Base-by-base conservation (phyloP, 2,113 vertebrate genomes). In the Potamarius usumacintae region DNA sequence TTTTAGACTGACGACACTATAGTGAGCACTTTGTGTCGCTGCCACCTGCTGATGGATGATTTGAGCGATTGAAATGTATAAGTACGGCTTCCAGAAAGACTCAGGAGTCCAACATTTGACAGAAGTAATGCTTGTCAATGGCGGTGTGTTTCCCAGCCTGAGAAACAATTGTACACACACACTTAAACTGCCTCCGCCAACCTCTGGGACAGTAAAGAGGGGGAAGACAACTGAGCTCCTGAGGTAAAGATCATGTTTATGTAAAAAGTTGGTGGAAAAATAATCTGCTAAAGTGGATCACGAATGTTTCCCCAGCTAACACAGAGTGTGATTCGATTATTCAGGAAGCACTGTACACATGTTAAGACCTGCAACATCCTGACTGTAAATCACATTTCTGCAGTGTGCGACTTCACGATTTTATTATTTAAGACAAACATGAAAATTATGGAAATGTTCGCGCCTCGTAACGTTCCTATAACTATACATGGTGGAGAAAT, bases 41-140 rank as follows among this genome's bases (percentile, higher is more conserved):
- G 81, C 74, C 78, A 84, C 58, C 83, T 69, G 83, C 77, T 94
- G 93, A 95, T 92, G 92, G 91, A 95, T 92, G 91, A 90, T 76
- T 30, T 25, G 65, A 84, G 84, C 92, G 93, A 93, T 90, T 89
- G 92, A 90, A 92, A 91, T 93, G 90, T 93, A 95, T 94, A 94
- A 94, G 89, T 90, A 71, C 17, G 67, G 92, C 91, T 94, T 90
- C 91, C 88, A 93, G 90, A 94, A 90, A 84, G 91, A 85, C 86
- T 89, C 88, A 77, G 81, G 90, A 95, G 92, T 93, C 92, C 92
- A 87, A 89, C 89, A 86, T 91, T 93, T 92, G 93, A 95, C 93
- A 93, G 86, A 92, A 94, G 92, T 90, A 93, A 92, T 94, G 90
- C 89, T 82, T 90, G 92, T 94, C 93, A 94, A 88, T 79, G 85